Evolutionary conservation across 2,113 vertebrate species (phyloP), one percentile per base, ranked within the genome.

Genomic region (Alosa alosa): DNA sequence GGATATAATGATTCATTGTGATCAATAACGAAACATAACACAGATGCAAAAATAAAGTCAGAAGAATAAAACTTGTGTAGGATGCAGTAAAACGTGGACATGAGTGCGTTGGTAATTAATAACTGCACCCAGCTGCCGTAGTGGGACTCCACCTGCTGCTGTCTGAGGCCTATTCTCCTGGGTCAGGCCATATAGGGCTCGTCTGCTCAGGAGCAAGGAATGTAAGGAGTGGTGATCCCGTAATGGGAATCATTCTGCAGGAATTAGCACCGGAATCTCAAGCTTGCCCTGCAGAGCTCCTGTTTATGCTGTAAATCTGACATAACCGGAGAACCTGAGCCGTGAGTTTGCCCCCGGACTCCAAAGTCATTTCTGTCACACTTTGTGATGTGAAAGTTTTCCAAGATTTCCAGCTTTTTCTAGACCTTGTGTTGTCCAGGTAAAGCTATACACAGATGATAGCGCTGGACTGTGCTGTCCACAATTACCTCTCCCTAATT

Each of bases 261-360:
- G 91, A 94, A 93, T 93, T 95, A 93, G 87, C 85, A 85, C 86
- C 25, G 93, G 95, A 94, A 95, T 95, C 89, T 89, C 84, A 94
- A 93, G 89, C 93, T 91, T 85, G 93, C 90, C 39, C 47, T 9
- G 78, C 89, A 4, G 31, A 9, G 85, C 89, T 92, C 84, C 86
- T 91, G 90, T 93, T 94, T 90, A 89, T 49, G 83, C 88, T 41
- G 83, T 94, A 93, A 94, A 94, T 93, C 92, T 90, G 88, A 41
- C 8, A 78, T 39, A 85, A 44, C 84, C 64, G 57, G 86, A 15
- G 49, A 81, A 78, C 86, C 49, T 75, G 60, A 86, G 68, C 50
- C 72, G 22, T 81, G 72, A 55, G 55, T 84, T 84, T 84, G 85
- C 44, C 22, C 46, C 86, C 82, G n/a, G 44, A 83, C 85, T 68